These are phyloP conservation scores for Monomorium pharaonis DNA, from an alignment of 1,140 invertebrate species.

Conservation along the genomic window DNA sequence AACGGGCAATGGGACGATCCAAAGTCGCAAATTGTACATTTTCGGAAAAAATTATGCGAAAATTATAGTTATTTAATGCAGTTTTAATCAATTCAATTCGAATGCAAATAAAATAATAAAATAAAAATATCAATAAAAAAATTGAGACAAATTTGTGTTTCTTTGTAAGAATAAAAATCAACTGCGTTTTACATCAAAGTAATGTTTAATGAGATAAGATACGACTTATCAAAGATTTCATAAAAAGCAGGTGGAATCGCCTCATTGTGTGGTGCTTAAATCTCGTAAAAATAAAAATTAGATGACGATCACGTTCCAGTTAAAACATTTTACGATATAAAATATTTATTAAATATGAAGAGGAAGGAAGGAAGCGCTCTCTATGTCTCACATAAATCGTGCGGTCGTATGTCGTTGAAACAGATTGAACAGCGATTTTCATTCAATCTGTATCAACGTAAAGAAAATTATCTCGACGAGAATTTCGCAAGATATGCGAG, in stretches of 20 bases:
- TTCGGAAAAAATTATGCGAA: not conserved
- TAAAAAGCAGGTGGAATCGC: not conserved
- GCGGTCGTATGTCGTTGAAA: not conserved
- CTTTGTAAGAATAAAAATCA: not conserved
- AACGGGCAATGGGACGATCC: not conserved
- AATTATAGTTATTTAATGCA: not conserved
- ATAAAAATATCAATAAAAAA: not conserved
- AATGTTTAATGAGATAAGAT: not conserved
- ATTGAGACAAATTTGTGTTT: not conserved
- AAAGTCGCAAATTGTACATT: not conserved
- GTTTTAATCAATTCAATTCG: not conserved
- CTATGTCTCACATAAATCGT: not conserved
- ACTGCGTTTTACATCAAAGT: not conserved
- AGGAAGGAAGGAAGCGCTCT: not conserved
- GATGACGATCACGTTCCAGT: not conserved
- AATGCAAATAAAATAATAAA: not conserved
- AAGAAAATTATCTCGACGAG: not conserved
- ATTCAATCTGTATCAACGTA: not conserved
- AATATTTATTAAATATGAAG: not conserved
- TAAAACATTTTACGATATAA: not conserved
- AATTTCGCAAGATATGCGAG: not conserved
- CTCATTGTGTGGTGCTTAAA: no score
- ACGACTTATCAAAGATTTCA: not conserved
- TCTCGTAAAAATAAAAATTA: no score
- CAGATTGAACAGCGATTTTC: not conserved